Conservation (phyloP, 2,888 invertebrate genomes). For the Syritta pipiens region DNA sequence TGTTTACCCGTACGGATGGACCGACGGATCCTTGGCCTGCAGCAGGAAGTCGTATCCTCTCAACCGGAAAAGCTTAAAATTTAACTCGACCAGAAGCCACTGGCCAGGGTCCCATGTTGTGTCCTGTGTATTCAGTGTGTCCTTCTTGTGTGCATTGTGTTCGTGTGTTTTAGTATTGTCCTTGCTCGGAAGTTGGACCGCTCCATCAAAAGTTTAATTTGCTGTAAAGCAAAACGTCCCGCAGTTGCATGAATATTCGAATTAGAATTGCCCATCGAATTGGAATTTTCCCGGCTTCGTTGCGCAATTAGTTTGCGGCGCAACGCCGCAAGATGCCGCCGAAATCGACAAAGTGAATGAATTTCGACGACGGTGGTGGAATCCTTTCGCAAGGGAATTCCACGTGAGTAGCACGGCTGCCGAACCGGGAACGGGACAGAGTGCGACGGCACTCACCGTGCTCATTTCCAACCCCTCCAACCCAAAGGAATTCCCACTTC, state of each 20-base stretch:
- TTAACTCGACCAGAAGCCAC: constrained; percentile 45
- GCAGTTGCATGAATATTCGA: constrained; percentile 49
- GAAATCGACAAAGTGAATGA: constrained; percentile 31
- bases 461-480: constrained; percentile 9
- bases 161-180: constrained; percentile 56
- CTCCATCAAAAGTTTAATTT: constrained; percentile 68
- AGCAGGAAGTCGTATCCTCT: constrained; percentile 64
- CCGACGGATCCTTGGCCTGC: constrained; percentile 37
- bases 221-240: constrained; percentile 50
- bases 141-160: no score
- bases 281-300: constrained; percentile 38
- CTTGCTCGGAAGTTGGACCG: constrained; percentile 57
- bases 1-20: constrained; percentile 50
- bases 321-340: constrained; percentile 39
- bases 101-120: constrained; percentile 3
- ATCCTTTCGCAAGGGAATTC: constrained; percentile 44
- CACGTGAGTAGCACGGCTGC: constrained; percentile 10
- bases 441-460: constrained; percentile 13
- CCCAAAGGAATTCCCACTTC: constrained; percentile 62
- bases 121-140: no score
- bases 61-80: constrained; percentile 67
- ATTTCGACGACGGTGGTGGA: neutral
- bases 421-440: constrained; percentile 7
- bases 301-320: constrained; percentile 24
- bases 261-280: constrained; percentile 51